phyloP scores from a whole-genome alignment of 2,113 vertebrate genomes.

The Aramus guarauna region DNA sequence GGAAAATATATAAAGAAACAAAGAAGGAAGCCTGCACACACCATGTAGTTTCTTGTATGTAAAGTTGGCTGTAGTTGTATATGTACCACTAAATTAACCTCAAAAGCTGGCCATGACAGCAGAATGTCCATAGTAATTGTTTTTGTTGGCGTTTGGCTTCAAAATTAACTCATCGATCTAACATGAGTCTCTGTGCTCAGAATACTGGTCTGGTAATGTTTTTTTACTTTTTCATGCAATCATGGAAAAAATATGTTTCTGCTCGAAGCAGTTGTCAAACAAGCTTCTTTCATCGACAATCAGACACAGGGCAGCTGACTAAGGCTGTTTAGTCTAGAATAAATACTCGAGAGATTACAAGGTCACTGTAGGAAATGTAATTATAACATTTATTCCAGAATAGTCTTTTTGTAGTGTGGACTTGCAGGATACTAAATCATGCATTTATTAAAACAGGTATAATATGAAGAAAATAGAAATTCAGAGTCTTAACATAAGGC shows the following conservation, averaged over 20 bases:
- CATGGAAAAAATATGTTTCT: conserved; percentile 90
- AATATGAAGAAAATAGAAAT: background rate
- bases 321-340: conserved; percentile 92
- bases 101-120: conserved; percentile 80
- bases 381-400: conserved; percentile 77
- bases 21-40: conserved; percentile 47
- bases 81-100: conserved; percentile 74
- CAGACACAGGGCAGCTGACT: conserved; percentile 89
- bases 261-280: conserved; percentile 84
- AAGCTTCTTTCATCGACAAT: conserved; percentile 85
- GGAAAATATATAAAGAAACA: conserved; percentile 69
- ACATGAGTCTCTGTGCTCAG: conserved; percentile 76
- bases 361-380: conserved; percentile 84
- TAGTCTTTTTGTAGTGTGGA: conserved; percentile 65
- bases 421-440: conserved; percentile 62
- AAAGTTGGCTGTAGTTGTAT: conserved; percentile 43
- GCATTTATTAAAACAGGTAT: conserved; percentile 60
- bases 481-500: background rate
- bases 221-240: conserved; percentile 77
- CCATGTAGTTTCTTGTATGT: conserved; percentile 30
- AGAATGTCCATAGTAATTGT: conserved; percentile 82
- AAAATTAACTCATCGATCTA: conserved; percentile 85
- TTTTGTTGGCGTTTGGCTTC: conserved; percentile 85
- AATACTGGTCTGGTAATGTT: conserved; percentile 81
- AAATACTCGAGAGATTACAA: conserved; percentile 85